Conservation (phyloP, 2,113 vertebrate species). For the Nothobranchius kuhntae region DNA sequence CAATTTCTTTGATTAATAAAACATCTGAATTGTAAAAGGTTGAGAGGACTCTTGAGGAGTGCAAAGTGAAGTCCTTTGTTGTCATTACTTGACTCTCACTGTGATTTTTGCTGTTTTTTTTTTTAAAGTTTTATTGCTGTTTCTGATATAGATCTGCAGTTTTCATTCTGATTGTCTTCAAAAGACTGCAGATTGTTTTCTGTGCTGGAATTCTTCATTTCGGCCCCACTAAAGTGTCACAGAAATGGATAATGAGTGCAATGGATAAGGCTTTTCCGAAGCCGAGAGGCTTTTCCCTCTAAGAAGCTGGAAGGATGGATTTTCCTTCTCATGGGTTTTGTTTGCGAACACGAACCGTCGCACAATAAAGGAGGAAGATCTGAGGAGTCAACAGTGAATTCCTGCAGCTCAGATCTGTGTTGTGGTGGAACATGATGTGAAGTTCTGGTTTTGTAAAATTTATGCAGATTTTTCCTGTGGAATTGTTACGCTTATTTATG, state of each 20-base stretch:
- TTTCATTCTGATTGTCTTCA: slow-evolving; percentile 6
- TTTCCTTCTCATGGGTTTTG: slow-evolving; percentile 44
- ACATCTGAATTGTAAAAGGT: slow-evolving; percentile 62
- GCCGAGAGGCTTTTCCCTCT: slow-evolving; percentile 65
- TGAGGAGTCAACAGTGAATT: neutral
- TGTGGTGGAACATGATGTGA: neutral
- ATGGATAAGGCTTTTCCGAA: slow-evolving; percentile 72
- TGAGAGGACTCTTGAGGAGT: slow-evolving; percentile 49
- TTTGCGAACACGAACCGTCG: slow-evolving; percentile 30
- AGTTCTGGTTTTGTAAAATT: neutral
- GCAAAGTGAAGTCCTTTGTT: slow-evolving; percentile 49
- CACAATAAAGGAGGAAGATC: slow-evolving; percentile 26
- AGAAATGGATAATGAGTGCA: slow-evolving; percentile 66
- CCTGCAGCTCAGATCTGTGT: neutral
- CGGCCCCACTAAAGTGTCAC: slow-evolving; percentile 60
- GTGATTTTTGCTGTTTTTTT: slow-evolving; percentile 27
- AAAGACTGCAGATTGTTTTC: slow-evolving; percentile 39
- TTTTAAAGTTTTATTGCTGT: slow-evolving; percentile 9
- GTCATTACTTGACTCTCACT: slow-evolving; percentile 45
- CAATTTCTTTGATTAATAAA: slow-evolving; percentile 74
- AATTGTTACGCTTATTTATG: neutral
- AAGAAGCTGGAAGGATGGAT: slow-evolving; percentile 58
- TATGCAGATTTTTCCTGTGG: neutral
- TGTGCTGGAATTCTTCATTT: slow-evolving; percentile 59
- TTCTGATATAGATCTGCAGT: slow-evolving; percentile 7